phyloP scores from a whole-genome alignment of 1,140 invertebrate species.

The Oryctes rhinoceros region DNA sequence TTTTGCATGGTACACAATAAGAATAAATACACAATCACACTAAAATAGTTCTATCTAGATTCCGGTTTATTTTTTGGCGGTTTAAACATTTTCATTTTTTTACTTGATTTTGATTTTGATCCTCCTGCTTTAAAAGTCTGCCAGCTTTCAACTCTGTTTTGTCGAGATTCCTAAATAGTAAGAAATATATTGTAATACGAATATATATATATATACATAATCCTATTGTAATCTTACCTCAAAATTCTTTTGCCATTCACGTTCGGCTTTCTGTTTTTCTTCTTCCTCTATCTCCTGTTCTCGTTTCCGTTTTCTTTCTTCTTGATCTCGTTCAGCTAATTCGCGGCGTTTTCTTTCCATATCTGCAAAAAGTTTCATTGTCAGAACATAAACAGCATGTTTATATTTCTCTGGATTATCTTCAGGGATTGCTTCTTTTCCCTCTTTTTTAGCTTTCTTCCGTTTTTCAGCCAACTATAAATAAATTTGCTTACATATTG shows the following conservation, averaged over 20 bases:
- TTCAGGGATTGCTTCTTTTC: conserved; percentile 87
- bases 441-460: conserved; percentile 95
- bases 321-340: conserved; percentile 86
- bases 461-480: conserved; percentile 90
- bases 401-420: conserved; percentile 93
- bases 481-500: conserved; percentile 27
- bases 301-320: conserved; percentile 93
- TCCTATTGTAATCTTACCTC: conserved; percentile 69
- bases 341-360: conserved; percentile 89
- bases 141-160: conserved; percentile 95
- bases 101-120: conserved; percentile 76
- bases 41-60: conserved; percentile 72
- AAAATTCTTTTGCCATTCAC: conserved; percentile 98
- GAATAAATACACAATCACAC: conserved; percentile 33
- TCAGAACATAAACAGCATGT: conserved; percentile 95
- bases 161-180: conserved; percentile 82
- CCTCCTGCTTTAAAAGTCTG: conserved; percentile 87
- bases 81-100: conserved; percentile 83
- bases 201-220: background rate
- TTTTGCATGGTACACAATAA: conserved; percentile 7
- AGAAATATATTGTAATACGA: background rate
- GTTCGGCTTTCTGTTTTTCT: conserved; percentile 85
- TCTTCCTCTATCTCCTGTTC: conserved; percentile 94
- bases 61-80: conserved; percentile 97
- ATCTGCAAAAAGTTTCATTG: conserved; percentile 98